Percentiles rank a stretch among this genome's conserved stretches.
Conservation (phyloP, 2,797 vertebrate species). For the Acropternis orthonyx region DNA sequence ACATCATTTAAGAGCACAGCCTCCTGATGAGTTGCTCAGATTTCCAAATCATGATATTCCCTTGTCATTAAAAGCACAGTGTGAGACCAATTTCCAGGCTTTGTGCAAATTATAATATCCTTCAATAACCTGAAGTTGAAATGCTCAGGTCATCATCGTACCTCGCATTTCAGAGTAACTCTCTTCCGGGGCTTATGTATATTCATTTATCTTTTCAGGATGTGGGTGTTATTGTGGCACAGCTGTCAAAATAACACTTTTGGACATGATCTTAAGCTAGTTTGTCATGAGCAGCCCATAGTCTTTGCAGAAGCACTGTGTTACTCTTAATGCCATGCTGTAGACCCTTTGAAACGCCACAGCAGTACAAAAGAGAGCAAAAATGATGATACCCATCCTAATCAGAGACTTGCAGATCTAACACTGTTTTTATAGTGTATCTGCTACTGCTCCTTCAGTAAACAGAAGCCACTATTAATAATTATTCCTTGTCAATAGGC, state of each 20-base stretch:
- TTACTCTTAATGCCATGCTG: neutral
- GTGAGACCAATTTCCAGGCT: conserved; percentile 1
- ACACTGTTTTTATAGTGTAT: neutral
- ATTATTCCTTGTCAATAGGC: conserved; percentile 62
- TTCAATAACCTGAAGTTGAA: neutral
- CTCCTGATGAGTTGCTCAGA: conserved; percentile 34
- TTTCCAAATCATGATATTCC: conserved; percentile 9
- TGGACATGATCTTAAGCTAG: neutral
- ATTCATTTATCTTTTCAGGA: neutral
- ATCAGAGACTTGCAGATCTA: neutral
- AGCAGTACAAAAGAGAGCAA: neutral
- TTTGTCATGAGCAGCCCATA: neutral
- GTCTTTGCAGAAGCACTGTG: neutral
- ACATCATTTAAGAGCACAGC: conserved; percentile 25
- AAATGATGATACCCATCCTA: neutral
- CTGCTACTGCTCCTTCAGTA: neutral
- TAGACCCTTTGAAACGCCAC: neutral
- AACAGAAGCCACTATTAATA: conserved; percentile 31
- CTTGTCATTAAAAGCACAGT: conserved; percentile 39
- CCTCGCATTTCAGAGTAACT: neutral
- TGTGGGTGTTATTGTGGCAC: neutral
- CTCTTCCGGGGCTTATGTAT: neutral
- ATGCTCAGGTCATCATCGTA: neutral
- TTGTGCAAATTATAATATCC: neutral
- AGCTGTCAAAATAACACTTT: neutral